Percentiles rank a stretch among this genome's conserved stretches.
Conservation (phyloP, 2,888 invertebrate species). For the Gastrophysa polygoni region DNA sequence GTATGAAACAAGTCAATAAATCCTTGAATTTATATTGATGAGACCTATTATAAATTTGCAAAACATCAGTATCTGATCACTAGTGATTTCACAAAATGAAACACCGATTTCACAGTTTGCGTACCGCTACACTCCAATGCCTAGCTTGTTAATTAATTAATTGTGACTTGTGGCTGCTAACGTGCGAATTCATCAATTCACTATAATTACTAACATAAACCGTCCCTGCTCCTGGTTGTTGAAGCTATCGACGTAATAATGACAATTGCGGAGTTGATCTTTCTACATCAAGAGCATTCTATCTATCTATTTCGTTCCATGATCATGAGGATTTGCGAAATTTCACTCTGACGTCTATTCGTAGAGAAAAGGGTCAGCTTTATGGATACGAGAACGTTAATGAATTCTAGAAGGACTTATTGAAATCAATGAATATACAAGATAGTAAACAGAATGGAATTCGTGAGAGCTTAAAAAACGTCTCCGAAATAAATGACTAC, state of each 20-base stretch:
- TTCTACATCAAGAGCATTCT: too few relatives aligned
- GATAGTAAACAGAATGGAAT: too few relatives aligned
- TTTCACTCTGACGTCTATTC: too few relatives aligned
- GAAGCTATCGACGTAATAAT: neutral
- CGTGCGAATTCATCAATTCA: neutral
- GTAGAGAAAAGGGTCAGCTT: too few relatives aligned
- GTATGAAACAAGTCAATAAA: too few relatives aligned
- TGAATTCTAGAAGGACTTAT: too few relatives aligned
- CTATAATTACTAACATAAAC: neutral
- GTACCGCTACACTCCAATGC: neutral
- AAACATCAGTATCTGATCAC: neutral
- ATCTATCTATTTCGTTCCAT: too few relatives aligned
- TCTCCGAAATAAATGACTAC: too few relatives aligned
- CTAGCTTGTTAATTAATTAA: neutral
- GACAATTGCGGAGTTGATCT: neutral
- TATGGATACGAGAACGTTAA: too few relatives aligned
- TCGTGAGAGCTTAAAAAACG: too few relatives aligned
- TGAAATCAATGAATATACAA: too few relatives aligned
- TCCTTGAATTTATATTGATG: neutral
- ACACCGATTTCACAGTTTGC: neutral
- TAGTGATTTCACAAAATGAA: neutral
- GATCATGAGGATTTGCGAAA: too few relatives aligned
- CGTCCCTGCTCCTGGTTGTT: neutral
- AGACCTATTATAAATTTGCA: neutral
- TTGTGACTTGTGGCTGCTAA: neutral